Base-by-base conservation (phyloP, 2,888 invertebrate genomes). In the Ctenicera cuprea region DNA sequence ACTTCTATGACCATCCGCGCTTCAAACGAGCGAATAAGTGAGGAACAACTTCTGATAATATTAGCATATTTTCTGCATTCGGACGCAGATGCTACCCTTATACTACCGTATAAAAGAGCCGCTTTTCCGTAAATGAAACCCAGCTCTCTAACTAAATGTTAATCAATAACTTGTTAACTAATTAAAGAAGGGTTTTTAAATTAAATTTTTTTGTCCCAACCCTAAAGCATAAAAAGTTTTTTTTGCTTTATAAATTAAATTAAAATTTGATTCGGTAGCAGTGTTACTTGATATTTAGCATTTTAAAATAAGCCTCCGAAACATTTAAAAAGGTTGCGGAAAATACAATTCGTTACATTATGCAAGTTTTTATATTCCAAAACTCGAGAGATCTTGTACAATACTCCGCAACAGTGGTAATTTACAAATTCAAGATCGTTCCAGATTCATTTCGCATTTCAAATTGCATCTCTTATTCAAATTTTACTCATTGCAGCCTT, bases 31-130 rank as follows among this genome's bases (percentile, higher is more conserved):
- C 74, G 74, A 78, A 80, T 80, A 80, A 79, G 79, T 78, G 82
- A 79, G 79, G 82, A 80, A 82, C 82, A 83, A 83, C 83, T 83
- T 81, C 76, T 80, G 81, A 80, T 79, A 77, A 81, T 82, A 84
- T 84, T 84, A 83, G 83, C 84, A 84, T 84, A 84, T 81, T 83
- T 83, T 80, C 80, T 78, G 76, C 77, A 77, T 79, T 80, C 77
- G 78, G 79, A 74, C 78, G 76, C 82, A 81, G 80, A 79, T 81
- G 82, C 72, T 75, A 77, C 79, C 76, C 64, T 71, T 72, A 72
- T 74, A 74, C 69, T 76, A 18, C 38, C 26, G 37, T 64, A 68
- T 63, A 71, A 66, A 68, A 66, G 45, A 64, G 68, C 33, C 45
- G 50, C 22, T 65, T 69, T 65, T 52, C 45, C 41, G 20, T 50